Conservation (phyloP, 2,888 invertebrate species). For the Lasioglossum lativentre region DNA sequence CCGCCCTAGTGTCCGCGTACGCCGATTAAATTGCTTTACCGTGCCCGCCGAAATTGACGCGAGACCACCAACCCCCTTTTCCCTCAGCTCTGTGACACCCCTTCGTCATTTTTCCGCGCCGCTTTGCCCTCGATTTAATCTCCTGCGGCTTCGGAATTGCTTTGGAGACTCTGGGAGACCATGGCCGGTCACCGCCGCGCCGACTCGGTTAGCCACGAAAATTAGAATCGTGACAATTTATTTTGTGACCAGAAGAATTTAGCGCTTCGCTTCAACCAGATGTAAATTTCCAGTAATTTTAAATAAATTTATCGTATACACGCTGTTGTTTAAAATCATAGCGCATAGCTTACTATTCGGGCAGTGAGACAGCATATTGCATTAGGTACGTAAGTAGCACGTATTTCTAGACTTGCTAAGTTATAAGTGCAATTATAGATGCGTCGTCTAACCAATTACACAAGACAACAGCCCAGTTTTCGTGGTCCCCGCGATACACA, state of each 20-base stretch:
- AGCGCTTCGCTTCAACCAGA: neutral
- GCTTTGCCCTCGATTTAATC: neutral
- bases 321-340: too few species aligned
- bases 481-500: neutral
- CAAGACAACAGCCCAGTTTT: neutral
- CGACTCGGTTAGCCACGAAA: neutral
- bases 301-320: too few species aligned
- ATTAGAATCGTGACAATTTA: neutral
- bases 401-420: too few species aligned
- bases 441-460: neutral
- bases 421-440: neutral
- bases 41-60: conserved; percentile 33
- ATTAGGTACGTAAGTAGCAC: too few species aligned
- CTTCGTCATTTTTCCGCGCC: neutral
- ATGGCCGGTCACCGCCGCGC: neutral
- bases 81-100: too few species aligned
- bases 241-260: neutral
- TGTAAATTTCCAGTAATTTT: neutral
- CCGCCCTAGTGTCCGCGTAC: conserved; percentile 54
- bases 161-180: neutral
- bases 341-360: too few species aligned
- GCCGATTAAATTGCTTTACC: conserved; percentile 61
- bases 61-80: neutral
- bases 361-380: too few species aligned
- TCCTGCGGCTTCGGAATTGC: neutral